These are phyloP conservation scores for Diachasmimorpha longicaudata DNA, from an alignment of 1,140 invertebrate species.

Conservation along the genomic window DNA sequence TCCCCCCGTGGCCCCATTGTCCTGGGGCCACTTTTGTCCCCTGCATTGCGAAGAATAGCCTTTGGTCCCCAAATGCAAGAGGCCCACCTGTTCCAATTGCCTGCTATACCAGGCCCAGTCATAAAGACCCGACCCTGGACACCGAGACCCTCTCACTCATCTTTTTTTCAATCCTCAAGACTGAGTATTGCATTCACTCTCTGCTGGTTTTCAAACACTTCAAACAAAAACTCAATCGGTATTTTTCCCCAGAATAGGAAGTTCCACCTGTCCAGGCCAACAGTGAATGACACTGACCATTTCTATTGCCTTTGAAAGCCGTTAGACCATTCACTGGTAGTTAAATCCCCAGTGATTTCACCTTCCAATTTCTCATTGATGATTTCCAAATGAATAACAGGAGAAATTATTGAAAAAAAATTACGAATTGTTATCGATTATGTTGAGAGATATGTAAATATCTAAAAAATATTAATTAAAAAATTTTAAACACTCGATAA, in stretches of 20 bases:
- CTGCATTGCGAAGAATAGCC: not conserved
- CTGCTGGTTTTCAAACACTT: not conserved
- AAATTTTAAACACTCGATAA: no score
- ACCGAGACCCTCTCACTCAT: not conserved
- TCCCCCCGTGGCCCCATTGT: not conserved
- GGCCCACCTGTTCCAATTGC: conserved; percentile 7
- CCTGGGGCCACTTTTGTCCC: not conserved
- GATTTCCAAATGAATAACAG: no score
- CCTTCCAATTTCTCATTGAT: no score
- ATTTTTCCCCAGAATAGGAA: not conserved
- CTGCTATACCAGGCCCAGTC: not conserved
- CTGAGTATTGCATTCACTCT: not conserved
- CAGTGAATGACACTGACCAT: not conserved
- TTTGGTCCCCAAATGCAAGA: not conserved
- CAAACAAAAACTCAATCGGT: not conserved
- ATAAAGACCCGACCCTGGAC: not conserved
- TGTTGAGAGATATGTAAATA: no score
- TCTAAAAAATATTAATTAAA: no score
- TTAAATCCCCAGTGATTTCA: not conserved
- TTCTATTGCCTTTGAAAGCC: not conserved
- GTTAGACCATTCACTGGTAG: not conserved
- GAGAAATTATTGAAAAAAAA: no score
- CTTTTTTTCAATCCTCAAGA: not conserved
- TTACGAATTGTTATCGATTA: no score
- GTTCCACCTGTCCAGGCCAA: not conserved